A percentile compares a stretch with the other conserved stretches of the same genome.
These are phyloP conservation scores for Alviniconcha marisindica DNA, from an alignment of 1,140 invertebrate species.

Conservation along the genomic window DNA sequence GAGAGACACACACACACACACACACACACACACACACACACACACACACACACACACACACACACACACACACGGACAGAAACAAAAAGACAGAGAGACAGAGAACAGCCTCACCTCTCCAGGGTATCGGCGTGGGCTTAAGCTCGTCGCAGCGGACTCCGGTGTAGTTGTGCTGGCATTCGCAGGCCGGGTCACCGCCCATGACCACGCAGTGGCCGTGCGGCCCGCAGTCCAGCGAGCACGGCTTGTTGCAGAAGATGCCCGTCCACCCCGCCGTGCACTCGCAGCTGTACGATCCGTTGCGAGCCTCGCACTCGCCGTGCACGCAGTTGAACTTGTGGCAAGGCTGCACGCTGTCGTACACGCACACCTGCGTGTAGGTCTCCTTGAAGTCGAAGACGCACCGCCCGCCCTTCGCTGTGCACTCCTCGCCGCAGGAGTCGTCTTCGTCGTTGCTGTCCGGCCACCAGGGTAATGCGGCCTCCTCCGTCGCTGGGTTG, in stretches of 20 bases:
- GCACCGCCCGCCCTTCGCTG: constrained; percentile 22
- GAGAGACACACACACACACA: too few relatives aligned
- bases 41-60: neutral
- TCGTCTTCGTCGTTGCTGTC: neutral
- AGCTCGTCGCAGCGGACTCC: constrained; percentile 42
- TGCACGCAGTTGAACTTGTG: constrained; percentile 24
- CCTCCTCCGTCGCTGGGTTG: neutral
- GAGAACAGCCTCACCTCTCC: neutral
- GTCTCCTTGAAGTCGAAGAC: constrained; percentile 41
- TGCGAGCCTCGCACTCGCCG: constrained; percentile 33
- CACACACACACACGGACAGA: too few relatives aligned
- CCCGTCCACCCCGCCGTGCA: constrained; percentile 61
- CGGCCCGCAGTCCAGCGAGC: constrained; percentile 61
- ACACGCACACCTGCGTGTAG: constrained; percentile 24
- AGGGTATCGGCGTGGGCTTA: constrained; percentile 4
- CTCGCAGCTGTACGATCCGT: constrained; percentile 50
- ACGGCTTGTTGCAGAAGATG: constrained; percentile 58
- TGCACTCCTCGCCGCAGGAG: constrained; percentile 35
- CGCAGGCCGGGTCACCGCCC: constrained; percentile 31
- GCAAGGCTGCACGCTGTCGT: constrained; percentile 6
- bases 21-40: neutral
- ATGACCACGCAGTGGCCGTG: constrained; percentile 51
- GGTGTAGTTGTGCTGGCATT: constrained; percentile 51
- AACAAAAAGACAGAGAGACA: too few relatives aligned
- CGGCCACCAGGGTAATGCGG: neutral